A percentile compares a stretch with the other conserved stretches of the same genome.
Evolutionary conservation across 2,797 vertebrate species (phyloP).

Genomic region (Artibeus jamaicensis): DNA sequence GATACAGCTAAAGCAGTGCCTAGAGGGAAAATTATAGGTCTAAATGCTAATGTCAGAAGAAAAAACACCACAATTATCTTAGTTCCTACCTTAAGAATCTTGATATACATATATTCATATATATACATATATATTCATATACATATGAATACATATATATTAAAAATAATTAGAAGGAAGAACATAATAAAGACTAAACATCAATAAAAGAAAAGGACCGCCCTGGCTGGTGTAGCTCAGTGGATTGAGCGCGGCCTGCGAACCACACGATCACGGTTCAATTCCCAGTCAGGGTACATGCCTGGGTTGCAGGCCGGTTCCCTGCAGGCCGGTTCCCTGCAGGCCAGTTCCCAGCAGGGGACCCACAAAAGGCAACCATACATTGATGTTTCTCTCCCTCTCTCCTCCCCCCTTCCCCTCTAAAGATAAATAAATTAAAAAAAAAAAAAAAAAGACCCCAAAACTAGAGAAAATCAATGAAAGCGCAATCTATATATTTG

Average conservation of each 20-base stretch:
- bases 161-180: neutral
- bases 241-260: no score
- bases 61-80: neutral
- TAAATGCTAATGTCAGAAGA: neutral
- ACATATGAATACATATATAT: neutral
- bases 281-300: no score
- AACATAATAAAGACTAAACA: neutral
- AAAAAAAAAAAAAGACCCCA: neutral
- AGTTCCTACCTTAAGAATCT: neutral
- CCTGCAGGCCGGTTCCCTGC: no score
- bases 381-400: no score
- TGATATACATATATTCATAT: neutral
- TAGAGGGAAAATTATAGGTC: neutral
- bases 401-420: no score
- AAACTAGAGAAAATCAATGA: neutral
- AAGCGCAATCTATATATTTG: slow-evolving; percentile 2
- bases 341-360: no score
- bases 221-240: no score
- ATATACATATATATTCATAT: neutral
- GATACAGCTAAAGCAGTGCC: neutral
- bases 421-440: no score
- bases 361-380: no score
- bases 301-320: no score
- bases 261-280: no score
- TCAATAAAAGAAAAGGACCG: neutral